Conservation (phyloP, 2,113 vertebrate species). For the Calyptomena viridis region DNA sequence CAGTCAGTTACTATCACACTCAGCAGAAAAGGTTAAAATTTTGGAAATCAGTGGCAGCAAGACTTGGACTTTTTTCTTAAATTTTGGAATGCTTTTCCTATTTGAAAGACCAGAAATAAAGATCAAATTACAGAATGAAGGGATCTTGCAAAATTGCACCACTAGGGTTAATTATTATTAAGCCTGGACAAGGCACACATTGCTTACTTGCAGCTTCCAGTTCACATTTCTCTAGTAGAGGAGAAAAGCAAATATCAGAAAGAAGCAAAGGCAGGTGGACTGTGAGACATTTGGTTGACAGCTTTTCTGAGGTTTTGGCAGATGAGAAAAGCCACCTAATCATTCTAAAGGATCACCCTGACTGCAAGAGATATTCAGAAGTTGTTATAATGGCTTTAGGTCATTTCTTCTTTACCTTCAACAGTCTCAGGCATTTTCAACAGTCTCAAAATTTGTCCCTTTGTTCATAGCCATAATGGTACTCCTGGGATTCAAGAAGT, state of each 20-base stretch:
- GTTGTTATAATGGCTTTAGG: neutral
- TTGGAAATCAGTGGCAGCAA: neutral
- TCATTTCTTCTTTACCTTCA: neutral
- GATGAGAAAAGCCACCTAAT: neutral
- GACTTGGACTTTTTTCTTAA: neutral
- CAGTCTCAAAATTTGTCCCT: no score
- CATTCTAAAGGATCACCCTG: neutral
- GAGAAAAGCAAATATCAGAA: neutral
- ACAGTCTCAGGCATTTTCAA: no score
- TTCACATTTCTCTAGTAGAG: neutral
- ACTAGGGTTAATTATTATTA: neutral
- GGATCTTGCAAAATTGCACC: neutral
- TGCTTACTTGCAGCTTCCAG: neutral
- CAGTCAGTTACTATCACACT: neutral
- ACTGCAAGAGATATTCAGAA: neutral
- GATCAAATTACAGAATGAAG: neutral
- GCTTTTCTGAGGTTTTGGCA: neutral
- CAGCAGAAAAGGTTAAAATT: neutral
- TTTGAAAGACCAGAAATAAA: neutral
- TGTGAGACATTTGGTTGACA: neutral
- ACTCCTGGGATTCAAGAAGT: neutral
- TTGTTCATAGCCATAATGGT: neutral
- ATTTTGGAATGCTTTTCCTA: neutral
- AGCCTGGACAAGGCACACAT: neutral
- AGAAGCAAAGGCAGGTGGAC: neutral